Conservation (phyloP, 1,140 invertebrate species). For the Eueides isabella region DNA sequence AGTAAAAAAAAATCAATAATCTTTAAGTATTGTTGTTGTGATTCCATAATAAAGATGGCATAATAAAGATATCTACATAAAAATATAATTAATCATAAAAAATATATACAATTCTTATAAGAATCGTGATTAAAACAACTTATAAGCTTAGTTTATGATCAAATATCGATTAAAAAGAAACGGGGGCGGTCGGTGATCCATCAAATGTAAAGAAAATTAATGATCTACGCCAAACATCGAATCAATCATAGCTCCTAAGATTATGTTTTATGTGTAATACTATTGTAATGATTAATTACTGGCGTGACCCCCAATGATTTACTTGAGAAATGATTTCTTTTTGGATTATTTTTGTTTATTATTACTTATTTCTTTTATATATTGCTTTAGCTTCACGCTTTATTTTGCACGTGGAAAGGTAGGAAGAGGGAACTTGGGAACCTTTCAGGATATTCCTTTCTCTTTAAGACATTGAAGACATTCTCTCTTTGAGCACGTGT, state of each 20-base stretch:
- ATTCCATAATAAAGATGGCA: no score
- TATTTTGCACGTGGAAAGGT: no score
- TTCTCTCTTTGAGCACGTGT: no score
- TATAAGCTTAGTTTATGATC: slow-evolving; percentile 45
- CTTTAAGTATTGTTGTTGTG: no score
- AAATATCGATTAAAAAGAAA: slow-evolving; percentile 54
- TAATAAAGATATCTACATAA: slow-evolving; percentile 11
- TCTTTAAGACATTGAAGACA: no score
- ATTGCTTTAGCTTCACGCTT: no score
- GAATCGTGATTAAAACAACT: slow-evolving; percentile 44
- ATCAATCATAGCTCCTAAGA: slow-evolving; percentile 68
- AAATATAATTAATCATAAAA: slow-evolving; percentile 29
- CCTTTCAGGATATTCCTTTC: no score
- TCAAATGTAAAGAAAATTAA: slow-evolving; percentile 71
- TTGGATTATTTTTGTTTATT: neutral
- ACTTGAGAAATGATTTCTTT: neutral
- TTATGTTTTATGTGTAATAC: slow-evolving; percentile 52
- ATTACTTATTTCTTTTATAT: neutral
- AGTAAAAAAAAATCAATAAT: no score
- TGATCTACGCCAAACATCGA: slow-evolving; percentile 58
- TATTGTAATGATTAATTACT: slow-evolving; percentile 48
- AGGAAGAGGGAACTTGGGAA: no score
- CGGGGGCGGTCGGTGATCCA: slow-evolving; percentile 54
- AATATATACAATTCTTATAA: slow-evolving; percentile 12
- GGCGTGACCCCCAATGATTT: slow-evolving; percentile 27